Conservation (phyloP, 2,113 vertebrate genomes). For the Saccopteryx leptura region DNA sequence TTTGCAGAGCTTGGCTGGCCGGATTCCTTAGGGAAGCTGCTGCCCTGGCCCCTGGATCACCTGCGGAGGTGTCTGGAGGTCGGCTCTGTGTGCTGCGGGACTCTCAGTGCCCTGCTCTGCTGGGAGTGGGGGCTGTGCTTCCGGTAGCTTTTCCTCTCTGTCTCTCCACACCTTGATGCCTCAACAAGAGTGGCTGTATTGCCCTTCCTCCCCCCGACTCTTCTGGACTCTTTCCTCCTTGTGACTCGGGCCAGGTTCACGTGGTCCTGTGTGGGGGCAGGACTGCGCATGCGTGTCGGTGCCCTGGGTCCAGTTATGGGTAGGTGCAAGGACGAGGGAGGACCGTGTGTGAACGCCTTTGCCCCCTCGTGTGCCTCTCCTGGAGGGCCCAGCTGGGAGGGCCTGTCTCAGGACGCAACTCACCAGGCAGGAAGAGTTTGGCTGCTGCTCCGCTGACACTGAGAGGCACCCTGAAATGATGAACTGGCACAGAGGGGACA, state of each 20-base stretch:
- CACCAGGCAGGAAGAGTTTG: constrained; percentile 44
- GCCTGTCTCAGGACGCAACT: neutral
- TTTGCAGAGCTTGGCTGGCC: neutral
- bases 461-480: constrained; percentile 68
- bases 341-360: neutral
- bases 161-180: neutral
- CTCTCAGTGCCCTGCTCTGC: neutral
- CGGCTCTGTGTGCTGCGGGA: neutral
- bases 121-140: neutral
- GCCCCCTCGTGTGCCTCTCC: neutral
- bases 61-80: neutral
- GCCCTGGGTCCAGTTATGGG: neutral
- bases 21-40: neutral
- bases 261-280: neutral
- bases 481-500: constrained; percentile 25
- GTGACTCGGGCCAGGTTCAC: neutral
- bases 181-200: neutral
- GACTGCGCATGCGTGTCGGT: neutral
- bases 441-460: neutral
- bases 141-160: neutral
- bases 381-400: neutral
- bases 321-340: no score
- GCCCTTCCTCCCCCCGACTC: no score
- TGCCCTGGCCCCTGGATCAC: no score
- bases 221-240: neutral